Evolutionary conservation across 2,888 invertebrate species (phyloP).

Genomic region (Dexiosoma caninum): DNA sequence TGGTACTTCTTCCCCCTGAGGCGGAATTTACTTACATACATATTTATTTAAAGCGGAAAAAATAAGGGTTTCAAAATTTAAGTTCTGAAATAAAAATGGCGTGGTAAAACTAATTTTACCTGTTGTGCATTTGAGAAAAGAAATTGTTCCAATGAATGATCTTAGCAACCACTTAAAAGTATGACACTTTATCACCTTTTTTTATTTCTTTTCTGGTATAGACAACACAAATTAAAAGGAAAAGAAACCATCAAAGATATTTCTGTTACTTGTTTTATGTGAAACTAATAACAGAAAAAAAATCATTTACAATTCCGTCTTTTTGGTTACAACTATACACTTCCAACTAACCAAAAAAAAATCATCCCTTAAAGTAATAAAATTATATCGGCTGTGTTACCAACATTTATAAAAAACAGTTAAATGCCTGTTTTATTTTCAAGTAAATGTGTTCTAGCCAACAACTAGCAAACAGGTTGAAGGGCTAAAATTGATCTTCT

Average conservation of each 20-base stretch:
- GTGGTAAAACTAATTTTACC: conserved; percentile 38
- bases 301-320: conserved; percentile 19
- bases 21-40: conserved; percentile 40
- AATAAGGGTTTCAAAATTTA: conserved; percentile 45
- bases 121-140: conserved; percentile 36
- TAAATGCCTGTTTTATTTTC: conserved; percentile 21
- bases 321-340: not conserved
- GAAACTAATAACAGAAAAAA: conserved; percentile 1
- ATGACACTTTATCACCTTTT: conserved; percentile 55
- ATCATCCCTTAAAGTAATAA: conserved; percentile 36
- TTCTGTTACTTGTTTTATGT: conserved; percentile 15
- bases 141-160: conserved; percentile 45
- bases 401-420: not conserved
- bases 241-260: conserved; percentile 9
- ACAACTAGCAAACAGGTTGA: conserved; percentile 28
- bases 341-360: not conserved
- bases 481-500: conserved; percentile 13
- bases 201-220: conserved; percentile 35
- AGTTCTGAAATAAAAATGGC: conserved; percentile 30
- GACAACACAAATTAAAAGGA: conserved; percentile 5
- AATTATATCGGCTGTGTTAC: conserved; percentile 28
- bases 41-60: conserved; percentile 5
- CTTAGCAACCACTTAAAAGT: conserved; percentile 29
- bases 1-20: conserved; percentile 28
- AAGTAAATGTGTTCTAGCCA: conserved; percentile 21